Evolutionary conservation across 2,797 vertebrate genomes (phyloP), one percentile per base, ranked within the genome.

Genomic region (Enteromius paludinosus): DNA sequence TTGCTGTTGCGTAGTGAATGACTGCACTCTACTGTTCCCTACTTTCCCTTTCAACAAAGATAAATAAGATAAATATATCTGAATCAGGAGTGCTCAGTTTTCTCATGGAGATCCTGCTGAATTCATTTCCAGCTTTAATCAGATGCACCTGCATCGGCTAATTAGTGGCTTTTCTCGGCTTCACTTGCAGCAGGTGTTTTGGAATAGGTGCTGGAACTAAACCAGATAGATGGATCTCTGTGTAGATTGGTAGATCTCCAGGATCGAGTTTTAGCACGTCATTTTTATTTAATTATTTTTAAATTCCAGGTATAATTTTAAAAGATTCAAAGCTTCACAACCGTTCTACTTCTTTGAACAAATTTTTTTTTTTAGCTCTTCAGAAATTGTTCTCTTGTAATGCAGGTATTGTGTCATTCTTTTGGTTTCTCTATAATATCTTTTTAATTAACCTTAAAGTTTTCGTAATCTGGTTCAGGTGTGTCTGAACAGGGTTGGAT

Each of bases 51-150:
- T 76, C 23, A 61, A 56, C 35, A 66, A 35, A 78, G 30, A 72
- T 72, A n/a, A 33, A 52, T 20, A 18, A 52, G 45, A 78, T 78
- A 25, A 52, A 66, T 78, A 15, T 43, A 62, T 66, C n/a, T 49
- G 30, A 69, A 52, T 43, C 5, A n/a, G 35, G 5, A 41, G 17
- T 28, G 30, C 54, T 71, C 54, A 35, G 1, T 62, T 33, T 81
- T 10, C 14, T 71, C 41, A 18, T 43, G 25, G 23, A 71, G 6
- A 33, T 69, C 25, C 18, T 41, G 9, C 28, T 33, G 30, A 56
- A 52, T 33, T 38, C 20, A 38, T 33, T 61, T 75, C 33, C 35
- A 56, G 65, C 23, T 56, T 61, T 30, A 20, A 71, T 38, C 25
- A 23, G 38, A 47, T 28, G 7, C 66, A 72, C 69, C 28, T 72